Conservation (phyloP, 2,888 invertebrate species). For the Eristalis intricaria region DNA sequence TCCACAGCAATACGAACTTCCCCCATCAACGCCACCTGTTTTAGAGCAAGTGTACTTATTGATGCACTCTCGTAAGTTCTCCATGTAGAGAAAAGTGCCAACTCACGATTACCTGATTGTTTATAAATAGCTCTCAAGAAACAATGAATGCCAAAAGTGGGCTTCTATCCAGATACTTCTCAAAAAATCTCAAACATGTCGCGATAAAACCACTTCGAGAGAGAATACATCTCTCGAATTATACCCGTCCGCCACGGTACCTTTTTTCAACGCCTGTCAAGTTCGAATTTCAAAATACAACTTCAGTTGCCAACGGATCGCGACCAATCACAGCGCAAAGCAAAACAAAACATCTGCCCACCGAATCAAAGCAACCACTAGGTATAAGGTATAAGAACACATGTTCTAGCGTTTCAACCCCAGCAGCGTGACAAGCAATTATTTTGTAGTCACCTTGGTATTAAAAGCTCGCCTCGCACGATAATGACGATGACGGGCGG, state of each 20-base stretch:
- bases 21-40: too few relatives aligned
- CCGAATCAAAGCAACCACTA: not conserved
- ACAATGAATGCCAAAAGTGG: too few relatives aligned
- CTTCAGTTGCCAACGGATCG: not conserved
- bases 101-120: too few relatives aligned
- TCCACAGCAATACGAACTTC: too few relatives aligned
- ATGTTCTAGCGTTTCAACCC: constrained; percentile 9
- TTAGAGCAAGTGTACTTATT: too few relatives aligned
- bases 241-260: not conserved
- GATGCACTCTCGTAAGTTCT: too few relatives aligned
- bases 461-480: constrained; percentile 21
- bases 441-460: constrained; percentile 15
- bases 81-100: too few relatives aligned
- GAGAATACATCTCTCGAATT: not conserved
- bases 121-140: too few relatives aligned
- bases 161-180: too few relatives aligned
- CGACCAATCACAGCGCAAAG: not conserved
- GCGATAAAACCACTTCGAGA: too few relatives aligned
- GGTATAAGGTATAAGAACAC: not conserved
- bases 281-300: not conserved
- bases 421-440: constrained; percentile 41
- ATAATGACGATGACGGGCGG: constrained; percentile 16
- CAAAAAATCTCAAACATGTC: too few relatives aligned
- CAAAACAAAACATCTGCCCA: not conserved
- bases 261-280: not conserved